Conservation (phyloP, 1,140 invertebrate genomes). For the Hypothenemus hampei region DNA sequence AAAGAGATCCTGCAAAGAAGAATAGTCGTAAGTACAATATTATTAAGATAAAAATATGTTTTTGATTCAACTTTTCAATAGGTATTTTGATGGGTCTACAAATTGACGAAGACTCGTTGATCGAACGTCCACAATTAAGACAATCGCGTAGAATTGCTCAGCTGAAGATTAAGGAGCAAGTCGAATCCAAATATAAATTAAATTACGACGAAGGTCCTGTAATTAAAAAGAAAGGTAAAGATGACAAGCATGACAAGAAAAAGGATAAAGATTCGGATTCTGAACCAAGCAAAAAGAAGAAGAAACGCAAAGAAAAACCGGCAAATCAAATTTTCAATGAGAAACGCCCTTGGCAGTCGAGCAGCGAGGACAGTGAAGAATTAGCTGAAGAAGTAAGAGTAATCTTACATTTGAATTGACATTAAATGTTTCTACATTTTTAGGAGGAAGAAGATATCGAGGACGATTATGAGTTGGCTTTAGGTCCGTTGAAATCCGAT, state of each 20-base stretch:
- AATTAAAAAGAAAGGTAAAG: conserved; percentile 41
- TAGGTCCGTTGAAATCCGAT: conserved; percentile 65
- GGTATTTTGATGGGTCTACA: conserved; percentile 42
- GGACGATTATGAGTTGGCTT: conserved; percentile 47
- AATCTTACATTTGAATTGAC: neutral
- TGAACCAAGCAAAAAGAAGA: conserved; percentile 48
- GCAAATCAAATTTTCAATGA: conserved; percentile 55
- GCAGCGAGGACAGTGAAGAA: conserved; percentile 59
- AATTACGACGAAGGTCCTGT: too few species aligned
- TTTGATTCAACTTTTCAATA: conserved; percentile 3
- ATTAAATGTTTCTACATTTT: too few species aligned
- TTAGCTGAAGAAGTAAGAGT: conserved; percentile 48
- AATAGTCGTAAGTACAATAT: conserved; percentile 15
- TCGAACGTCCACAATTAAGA: conserved; percentile 55
- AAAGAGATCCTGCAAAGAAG: too few species aligned
- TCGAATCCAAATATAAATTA: too few species aligned
- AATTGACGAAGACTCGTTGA: conserved; percentile 17
- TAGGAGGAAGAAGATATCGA: conserved; percentile 55
- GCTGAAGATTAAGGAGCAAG: conserved; percentile 78
- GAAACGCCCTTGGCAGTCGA: conserved; percentile 63
- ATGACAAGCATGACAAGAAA: conserved; percentile 39
- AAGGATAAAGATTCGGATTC: conserved; percentile 45
- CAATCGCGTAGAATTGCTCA: conserved; percentile 78
- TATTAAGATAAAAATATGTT: neutral
- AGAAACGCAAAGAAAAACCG: conserved; percentile 55